Evolutionary conservation across 2,113 vertebrate genomes (phyloP).

Genomic region (Pelusios castaneus): DNA sequence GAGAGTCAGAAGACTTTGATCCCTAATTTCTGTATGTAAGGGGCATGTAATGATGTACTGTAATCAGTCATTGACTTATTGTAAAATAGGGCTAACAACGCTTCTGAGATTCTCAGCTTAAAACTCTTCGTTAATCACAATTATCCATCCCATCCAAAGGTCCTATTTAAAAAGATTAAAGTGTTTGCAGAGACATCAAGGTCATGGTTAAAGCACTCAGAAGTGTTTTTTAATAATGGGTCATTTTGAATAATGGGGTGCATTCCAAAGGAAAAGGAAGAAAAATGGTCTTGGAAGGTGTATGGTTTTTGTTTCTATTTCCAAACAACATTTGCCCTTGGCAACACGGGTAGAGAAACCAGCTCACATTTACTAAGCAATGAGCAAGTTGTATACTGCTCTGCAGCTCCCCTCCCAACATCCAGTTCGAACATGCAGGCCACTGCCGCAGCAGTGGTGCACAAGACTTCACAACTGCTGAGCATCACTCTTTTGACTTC

Average conservation of each 20-base stretch:
- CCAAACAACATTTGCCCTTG: neutral
- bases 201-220: neutral
- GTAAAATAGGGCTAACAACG: neutral
- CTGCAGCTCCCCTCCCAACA: neutral
- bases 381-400: neutral
- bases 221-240: neutral
- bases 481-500: neutral
- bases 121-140: neutral
- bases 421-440: neutral
- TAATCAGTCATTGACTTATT: neutral
- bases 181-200: neutral
- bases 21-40: neutral
- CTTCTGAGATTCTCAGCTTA: neutral
- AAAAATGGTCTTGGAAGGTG: neutral
- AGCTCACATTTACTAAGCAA: neutral
- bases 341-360: rapidly evolving
- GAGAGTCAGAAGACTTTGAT: neutral
- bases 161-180: rapidly evolving
- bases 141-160: neutral
- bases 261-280: neutral
- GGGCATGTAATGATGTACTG: rapidly evolving
- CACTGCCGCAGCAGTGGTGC: neutral
- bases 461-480: neutral
- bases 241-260: neutral
- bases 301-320: neutral